Base-by-base conservation (phyloP, 2,113 vertebrate species). In the Marcusenius ussheri region DNA sequence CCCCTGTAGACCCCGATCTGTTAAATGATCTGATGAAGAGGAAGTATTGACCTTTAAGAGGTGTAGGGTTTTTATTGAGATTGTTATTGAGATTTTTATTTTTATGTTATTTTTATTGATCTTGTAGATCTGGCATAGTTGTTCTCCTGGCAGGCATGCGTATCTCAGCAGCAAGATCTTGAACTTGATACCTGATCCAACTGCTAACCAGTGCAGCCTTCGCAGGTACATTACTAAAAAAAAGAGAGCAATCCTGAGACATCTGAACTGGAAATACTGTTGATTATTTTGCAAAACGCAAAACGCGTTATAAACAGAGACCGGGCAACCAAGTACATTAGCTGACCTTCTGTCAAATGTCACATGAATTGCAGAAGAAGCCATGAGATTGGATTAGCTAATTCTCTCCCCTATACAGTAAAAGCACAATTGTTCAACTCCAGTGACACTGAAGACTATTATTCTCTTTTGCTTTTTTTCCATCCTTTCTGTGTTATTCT, bases 371-470 rank as follows among this genome's bases (percentile, higher is more conserved):
- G 15, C 35, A 80, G 74, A 42, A 42, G 31, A 42, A 35, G 35
- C 70, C 31, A 77, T 77, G 1, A 77, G 35, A 42, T 8, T 42
- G 17, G 74, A 35, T 39, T 80, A 17, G 74, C 74, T 80, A 80
- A 80, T 42, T 80, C 15, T 66, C 62, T 66, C 35, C 74, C 35
- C 15, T 42, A 39, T 42, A n/a, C n/a, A n/a, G n/a, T n/a, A 42
- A 80, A 80, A 80, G 74, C 74, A 80, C 74, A 80, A 80, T 27
- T 80, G 74, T 80, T 80, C 74, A 80, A 17, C 74, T 42, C 74
- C 74, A 80, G 5, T 19, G 35, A 80, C 74, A 42, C 74, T 42
- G 35, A 27, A 77, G 13, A 77, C 70, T 77, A 39, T 77, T 77
- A 39, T 77, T 77, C 70, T 39, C 13, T 77, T 39, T 39, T 77